phyloP scores from a whole-genome alignment of 2,888 invertebrate genomes.

The Dyspetes luteomarginatus region DNA sequence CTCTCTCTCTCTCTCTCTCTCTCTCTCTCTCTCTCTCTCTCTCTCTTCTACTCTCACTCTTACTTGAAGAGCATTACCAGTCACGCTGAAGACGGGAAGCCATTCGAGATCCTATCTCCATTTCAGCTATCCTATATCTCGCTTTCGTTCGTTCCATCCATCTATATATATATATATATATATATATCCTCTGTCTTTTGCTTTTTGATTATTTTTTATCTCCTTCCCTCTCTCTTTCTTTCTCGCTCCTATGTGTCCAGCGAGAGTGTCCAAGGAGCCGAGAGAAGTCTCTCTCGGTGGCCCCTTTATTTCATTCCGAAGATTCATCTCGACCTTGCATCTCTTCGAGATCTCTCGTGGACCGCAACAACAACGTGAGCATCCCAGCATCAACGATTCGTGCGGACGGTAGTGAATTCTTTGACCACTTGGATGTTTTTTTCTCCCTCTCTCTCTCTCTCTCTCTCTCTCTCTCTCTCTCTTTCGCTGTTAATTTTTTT shows the following conservation, averaged over 20 bases:
- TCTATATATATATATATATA: neutral
- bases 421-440: slow-evolving; percentile 26
- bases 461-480: slow-evolving; percentile 36
- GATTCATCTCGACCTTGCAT: slow-evolving; percentile 72
- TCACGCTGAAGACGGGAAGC: slow-evolving; percentile 82
- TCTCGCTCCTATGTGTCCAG: slow-evolving; percentile 24
- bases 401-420: slow-evolving; percentile 54
- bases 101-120: slow-evolving; percentile 79
- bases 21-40: slow-evolving; percentile 6
- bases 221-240: slow-evolving; percentile 29
- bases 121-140: slow-evolving; percentile 61
- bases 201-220: slow-evolving; percentile 23
- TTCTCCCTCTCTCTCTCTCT: slow-evolving; percentile 19
- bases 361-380: slow-evolving; percentile 58
- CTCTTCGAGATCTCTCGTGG: slow-evolving; percentile 62
- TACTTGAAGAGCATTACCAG: slow-evolving; percentile 74
- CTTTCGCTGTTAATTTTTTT: slow-evolving; percentile 34
- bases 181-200: slow-evolving; percentile 19
- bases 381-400: slow-evolving; percentile 50
- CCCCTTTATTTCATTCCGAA: slow-evolving; percentile 73
- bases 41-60: neutral
- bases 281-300: slow-evolving; percentile 46
- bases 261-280: slow-evolving; percentile 24
- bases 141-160: slow-evolving; percentile 43
- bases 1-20: slow-evolving; percentile 34